Evolutionary conservation across 2,888 invertebrate genomes (phyloP).

Genomic region (Pyrrhia umbra): DNA sequence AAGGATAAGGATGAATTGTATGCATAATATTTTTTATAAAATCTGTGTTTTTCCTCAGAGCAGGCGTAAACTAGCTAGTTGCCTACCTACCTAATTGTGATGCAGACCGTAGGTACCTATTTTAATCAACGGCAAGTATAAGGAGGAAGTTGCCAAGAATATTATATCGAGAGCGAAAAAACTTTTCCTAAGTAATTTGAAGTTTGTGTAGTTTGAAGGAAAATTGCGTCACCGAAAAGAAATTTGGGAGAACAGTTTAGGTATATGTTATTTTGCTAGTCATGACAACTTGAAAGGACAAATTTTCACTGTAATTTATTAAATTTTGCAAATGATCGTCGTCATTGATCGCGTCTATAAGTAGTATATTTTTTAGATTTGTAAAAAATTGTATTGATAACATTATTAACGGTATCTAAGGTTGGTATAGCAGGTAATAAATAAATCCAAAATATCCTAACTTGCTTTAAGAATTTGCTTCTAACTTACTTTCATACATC

Average conservation of each 20-base stretch:
- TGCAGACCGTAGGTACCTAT: constrained; percentile 32
- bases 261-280: not conserved
- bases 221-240: constrained; percentile 12
- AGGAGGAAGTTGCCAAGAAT: constrained; percentile 43
- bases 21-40: no score
- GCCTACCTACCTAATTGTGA: constrained; percentile 12
- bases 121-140: constrained; percentile 47
- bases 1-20: no score
- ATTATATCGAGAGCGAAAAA: constrained; percentile 28
- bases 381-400: no score
- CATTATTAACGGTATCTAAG: no score
- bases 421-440: no score
- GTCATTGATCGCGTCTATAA: no score
- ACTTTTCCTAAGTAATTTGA: constrained; percentile 28
- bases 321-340: not conserved
- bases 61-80: not conserved
- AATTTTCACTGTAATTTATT: not conserved
- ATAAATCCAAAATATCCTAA: no score
- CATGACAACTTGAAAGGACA: not conserved
- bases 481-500: no score
- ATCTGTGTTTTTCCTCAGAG: not conserved
- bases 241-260: not conserved
- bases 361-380: no score
- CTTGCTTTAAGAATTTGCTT: no score
- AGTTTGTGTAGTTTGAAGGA: constrained; percentile 22